Conservation (phyloP, 2,888 invertebrate species). For the Erebia ligea region DNA sequence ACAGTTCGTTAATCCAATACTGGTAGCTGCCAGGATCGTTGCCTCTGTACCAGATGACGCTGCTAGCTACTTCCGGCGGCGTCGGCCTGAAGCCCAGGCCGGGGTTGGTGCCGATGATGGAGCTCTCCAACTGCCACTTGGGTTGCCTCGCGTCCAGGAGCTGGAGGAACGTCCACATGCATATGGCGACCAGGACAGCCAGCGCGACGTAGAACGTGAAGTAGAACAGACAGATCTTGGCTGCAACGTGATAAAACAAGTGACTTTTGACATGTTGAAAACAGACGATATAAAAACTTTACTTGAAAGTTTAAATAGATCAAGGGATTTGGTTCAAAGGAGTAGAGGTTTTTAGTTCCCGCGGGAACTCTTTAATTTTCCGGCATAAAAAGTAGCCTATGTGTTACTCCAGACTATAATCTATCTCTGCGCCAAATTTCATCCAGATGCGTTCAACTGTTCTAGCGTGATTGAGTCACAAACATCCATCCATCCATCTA, state of each 20-base stretch:
- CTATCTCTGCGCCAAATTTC: no score
- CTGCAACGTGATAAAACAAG: slow-evolving; percentile 77
- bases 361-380: no score
- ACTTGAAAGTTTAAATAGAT: no score
- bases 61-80: slow-evolving; percentile 94
- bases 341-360: no score
- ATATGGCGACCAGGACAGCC: slow-evolving; percentile 95
- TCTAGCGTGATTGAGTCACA: no score
- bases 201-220: slow-evolving; percentile 95
- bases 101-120: slow-evolving; percentile 97
- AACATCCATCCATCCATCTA: no score
- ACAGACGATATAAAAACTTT: no score
- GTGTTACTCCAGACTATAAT: no score
- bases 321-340: no score
- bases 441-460: no score
- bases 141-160: slow-evolving; percentile 95
- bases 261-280: no score
- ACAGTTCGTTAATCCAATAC: slow-evolving; percentile 90
- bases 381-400: no score
- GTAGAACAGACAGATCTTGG: slow-evolving; percentile 97
- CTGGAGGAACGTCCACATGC: slow-evolving; percentile 97
- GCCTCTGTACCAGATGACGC: slow-evolving; percentile 97
- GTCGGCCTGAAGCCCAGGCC: slow-evolving; percentile 97
- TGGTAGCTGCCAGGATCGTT: slow-evolving; percentile 89
- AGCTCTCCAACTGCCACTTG: slow-evolving; percentile 92